Evolutionary conservation across 2,797 vertebrate genomes (phyloP).

Genomic region (Anguilla megastoma): DNA sequence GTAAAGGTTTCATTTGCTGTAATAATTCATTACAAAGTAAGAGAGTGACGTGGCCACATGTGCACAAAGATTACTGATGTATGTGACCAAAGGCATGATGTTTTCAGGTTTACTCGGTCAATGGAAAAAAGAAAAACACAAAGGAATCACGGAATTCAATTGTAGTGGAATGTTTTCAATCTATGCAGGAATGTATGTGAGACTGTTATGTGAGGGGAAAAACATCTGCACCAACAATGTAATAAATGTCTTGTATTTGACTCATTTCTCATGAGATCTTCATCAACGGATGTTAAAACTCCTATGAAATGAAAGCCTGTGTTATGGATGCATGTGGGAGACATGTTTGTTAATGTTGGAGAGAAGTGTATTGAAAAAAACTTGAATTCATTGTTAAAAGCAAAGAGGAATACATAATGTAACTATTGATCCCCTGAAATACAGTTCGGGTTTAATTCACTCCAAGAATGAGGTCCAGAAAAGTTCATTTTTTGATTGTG

Average conservation of each 20-base stretch:
- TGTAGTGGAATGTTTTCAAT: not conserved
- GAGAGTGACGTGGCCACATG: not conserved
- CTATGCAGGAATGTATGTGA: not conserved
- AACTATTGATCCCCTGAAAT: conserved; percentile 2
- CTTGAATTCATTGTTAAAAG: not conserved
- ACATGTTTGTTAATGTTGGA: conserved; percentile 1
- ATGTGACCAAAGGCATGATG: not conserved
- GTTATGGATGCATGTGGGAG: not conserved
- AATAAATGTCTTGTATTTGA: conserved; percentile 12
- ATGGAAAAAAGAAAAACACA: not conserved
- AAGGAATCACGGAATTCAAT: not conserved
- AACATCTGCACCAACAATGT: conserved; percentile 3
- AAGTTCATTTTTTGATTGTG: conserved; percentile 5
- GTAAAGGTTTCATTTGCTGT: not conserved
- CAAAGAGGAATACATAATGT: not conserved
- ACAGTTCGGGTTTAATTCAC: not conserved
- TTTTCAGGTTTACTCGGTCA: conserved; percentile 3
- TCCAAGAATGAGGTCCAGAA: not conserved
- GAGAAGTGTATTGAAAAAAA: not conserved
- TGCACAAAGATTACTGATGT: not conserved
- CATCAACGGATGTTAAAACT: not conserved
- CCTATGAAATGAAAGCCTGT: conserved; percentile 14
- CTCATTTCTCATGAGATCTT: conserved; percentile 16
- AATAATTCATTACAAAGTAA: not conserved
- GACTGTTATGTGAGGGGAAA: not conserved